Evolutionary conservation across 2,113 vertebrate genomes (phyloP).

Genomic region (Thinocorus orbignyianus): DNA sequence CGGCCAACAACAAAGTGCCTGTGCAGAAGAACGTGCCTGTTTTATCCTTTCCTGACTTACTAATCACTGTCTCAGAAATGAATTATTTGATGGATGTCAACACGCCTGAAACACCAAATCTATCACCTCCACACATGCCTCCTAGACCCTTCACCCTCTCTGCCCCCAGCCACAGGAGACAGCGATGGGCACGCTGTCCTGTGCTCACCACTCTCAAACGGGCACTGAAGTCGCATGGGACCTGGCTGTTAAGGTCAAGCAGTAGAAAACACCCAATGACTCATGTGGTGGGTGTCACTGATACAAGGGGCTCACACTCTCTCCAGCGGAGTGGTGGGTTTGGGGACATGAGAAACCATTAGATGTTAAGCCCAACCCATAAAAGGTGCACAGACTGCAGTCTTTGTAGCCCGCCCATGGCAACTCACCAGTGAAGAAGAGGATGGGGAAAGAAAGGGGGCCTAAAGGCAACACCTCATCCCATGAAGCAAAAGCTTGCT

Average conservation of each 20-base stretch:
- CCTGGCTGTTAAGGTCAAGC: background rate
- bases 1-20: background rate
- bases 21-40: background rate
- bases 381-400: background rate
- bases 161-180: background rate
- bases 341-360: background rate
- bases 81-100: background rate
- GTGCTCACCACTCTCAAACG: rapidly evolving
- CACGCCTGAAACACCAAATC: background rate
- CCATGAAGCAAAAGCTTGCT: background rate
- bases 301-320: background rate
- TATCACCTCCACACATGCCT: background rate
- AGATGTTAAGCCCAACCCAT: background rate
- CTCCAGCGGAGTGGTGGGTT: background rate
- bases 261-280: background rate
- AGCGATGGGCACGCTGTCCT: background rate
- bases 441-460: background rate
- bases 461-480: background rate
- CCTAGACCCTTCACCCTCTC: rapidly evolving
- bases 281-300: background rate
- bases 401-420: background rate
- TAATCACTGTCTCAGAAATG: background rate
- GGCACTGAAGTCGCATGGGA: background rate
- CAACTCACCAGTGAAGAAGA: background rate
- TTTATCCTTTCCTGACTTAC: background rate